Base-by-base conservation (phyloP, 2,113 vertebrate species). In the Motacilla alba region DNA sequence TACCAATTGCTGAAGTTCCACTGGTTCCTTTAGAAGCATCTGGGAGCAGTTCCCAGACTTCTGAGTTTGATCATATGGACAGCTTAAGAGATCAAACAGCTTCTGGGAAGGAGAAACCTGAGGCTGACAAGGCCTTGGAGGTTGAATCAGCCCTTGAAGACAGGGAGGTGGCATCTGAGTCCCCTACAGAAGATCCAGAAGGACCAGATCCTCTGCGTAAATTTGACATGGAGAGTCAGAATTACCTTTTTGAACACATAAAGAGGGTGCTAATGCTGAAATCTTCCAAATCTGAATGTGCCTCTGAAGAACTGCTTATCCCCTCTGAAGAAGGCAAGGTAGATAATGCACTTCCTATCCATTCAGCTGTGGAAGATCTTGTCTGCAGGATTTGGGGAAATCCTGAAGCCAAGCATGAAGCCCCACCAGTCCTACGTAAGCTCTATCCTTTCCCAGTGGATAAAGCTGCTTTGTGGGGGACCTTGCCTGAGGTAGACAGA, bases 291-390 rank as follows among this genome's bases (percentile, higher is more conserved):
- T 62, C 59, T 77, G 39, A 95, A 63, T 21, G 47, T 72, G 12
- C 59, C 80, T 87, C 86, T 56, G 88, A 90, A 88, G 94, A 95
- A 46, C 49, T 72, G 7, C 60, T 52, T 78, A 12, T 72, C 10
- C 13, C 41, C 27, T 78, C 85, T 87, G 83, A 95, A 86, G 77
- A 95, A 52, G 77, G 20, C 55, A 87, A 89, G 41, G 13, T 77
- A 89, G 56, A 95, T 86, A 94, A 94, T 30, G 87, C 93, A 11
- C 95, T 97, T 95, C 95, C 95, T 74, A 58, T 96, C 24, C 93
- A 96, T 93, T 94, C 95, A 69, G 37, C 91, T 44, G 80, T 96
- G 43, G 93, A 97, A 91, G 90, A 94, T 55, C 91, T 96, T 87
- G 81, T 96, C 55, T 73, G 49, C 80, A 95, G 76, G 44, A 95